Conservation (phyloP, 2,797 vertebrate species). For the Malacoctenus gilli region DNA sequence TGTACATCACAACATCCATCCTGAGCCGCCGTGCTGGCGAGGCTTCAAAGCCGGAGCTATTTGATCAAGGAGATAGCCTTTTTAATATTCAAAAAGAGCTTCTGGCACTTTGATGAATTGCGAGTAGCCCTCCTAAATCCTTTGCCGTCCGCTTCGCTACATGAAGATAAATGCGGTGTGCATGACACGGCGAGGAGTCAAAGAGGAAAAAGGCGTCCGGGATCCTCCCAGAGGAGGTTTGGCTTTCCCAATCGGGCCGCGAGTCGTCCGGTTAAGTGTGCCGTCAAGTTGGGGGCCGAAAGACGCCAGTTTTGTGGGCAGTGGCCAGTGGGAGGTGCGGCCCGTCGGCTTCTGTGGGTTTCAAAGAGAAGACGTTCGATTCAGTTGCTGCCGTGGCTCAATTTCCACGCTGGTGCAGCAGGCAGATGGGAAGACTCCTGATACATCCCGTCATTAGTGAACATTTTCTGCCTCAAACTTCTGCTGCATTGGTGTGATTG, state of each 20-base stretch:
- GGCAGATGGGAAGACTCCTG: slow-evolving; percentile 25
- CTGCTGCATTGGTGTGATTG: slow-evolving; percentile 22
- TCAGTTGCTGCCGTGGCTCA: slow-evolving; percentile 28
- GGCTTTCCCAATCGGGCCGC: slow-evolving; percentile 13
- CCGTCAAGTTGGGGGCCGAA: slow-evolving; percentile 40
- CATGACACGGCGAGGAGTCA: slow-evolving; percentile 37
- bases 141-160: slow-evolving; percentile 41
- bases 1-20: slow-evolving; percentile 28
- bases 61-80: slow-evolving; percentile 60
- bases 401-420: slow-evolving; percentile 45
- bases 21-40: slow-evolving; percentile 38
- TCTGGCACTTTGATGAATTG: slow-evolving; percentile 57
- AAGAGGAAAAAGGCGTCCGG: slow-evolving; percentile 32
- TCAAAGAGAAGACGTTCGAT: slow-evolving; percentile 47
- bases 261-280: slow-evolving; percentile 21
- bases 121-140: slow-evolving; percentile 51
- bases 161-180: slow-evolving; percentile 56
- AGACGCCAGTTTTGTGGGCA: slow-evolving; percentile 41
- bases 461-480: slow-evolving; percentile 27
- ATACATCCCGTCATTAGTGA: slow-evolving; percentile 38
- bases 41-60: slow-evolving; percentile 35
- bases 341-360: slow-evolving; percentile 27
- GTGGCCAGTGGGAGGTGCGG: slow-evolving; percentile 39
- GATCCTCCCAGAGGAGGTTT: slow-evolving; percentile 26
- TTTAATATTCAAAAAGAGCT: slow-evolving; percentile 68